phyloP scores from a whole-genome alignment of 2,888 invertebrate genomes.

The Lydus trimaculatus region DNA sequence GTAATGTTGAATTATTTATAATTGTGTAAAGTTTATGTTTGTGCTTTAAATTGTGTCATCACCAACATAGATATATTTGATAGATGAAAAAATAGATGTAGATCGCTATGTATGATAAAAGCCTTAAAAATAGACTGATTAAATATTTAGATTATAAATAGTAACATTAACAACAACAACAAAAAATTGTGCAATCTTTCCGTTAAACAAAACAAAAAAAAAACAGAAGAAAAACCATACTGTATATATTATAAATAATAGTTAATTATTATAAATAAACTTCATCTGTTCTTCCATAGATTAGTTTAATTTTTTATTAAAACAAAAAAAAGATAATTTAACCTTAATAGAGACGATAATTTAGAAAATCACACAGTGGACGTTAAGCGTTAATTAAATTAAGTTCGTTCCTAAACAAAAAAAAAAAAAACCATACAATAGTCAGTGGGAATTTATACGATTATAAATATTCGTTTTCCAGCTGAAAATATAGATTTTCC shows the following conservation, averaged over 20 bases:
- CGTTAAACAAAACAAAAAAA: conserved; percentile 11
- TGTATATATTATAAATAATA: conserved; percentile 21
- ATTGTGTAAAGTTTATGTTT: conserved; percentile 10
- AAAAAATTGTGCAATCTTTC: conserved; percentile 40
- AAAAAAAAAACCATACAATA: background rate
- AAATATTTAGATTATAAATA: conserved; percentile 36
- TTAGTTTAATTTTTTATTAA: conserved; percentile 6
- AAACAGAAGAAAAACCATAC: conserved; percentile 3
- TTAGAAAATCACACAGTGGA: background rate
- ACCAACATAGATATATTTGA: conserved; percentile 11
- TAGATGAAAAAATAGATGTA: conserved; percentile 17
- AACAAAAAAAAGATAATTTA: too few species aligned
- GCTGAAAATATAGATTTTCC: background rate
- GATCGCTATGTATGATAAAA: conserved; percentile 37
- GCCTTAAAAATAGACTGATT: conserved; percentile 46
- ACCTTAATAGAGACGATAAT: background rate
- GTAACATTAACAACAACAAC: conserved; percentile 6
- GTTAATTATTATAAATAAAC: conserved; percentile 6
- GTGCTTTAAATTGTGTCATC: conserved; percentile 25
- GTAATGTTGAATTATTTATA: conserved; percentile 21
- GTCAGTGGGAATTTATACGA: background rate
- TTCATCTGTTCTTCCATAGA: conserved; percentile 26
- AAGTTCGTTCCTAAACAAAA: background rate
- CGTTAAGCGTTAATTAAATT: background rate
- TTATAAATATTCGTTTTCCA: background rate